A percentile compares a stretch with the other conserved stretches of the same genome.
phyloP scores from a whole-genome alignment of 2,113 vertebrate genomes.

The Ciconia boyciana region DNA sequence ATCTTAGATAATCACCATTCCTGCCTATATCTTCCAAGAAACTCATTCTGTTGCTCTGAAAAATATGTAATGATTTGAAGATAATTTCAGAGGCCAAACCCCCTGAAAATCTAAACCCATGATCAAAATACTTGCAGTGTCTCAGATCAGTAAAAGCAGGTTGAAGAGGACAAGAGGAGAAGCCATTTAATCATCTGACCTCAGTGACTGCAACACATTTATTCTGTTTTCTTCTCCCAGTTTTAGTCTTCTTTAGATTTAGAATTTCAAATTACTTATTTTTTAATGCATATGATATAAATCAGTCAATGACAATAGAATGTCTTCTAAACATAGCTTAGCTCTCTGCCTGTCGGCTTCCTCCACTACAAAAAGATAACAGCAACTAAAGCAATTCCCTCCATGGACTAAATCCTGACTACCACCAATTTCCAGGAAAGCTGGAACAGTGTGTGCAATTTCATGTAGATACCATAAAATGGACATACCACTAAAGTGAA shows the following conservation, averaged over 20 bases:
- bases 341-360: background rate
- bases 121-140: background rate
- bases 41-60: background rate
- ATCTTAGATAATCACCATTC: background rate
- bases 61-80: background rate
- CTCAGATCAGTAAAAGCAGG: background rate
- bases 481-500: background rate
- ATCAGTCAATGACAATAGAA: background rate
- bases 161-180: background rate
- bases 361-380: background rate
- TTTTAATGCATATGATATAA: background rate
- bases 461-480: background rate
- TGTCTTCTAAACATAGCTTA: background rate
- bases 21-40: background rate
- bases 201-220: background rate
- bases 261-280: background rate
- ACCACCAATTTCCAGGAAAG: background rate
- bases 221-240: background rate
- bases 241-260: background rate
- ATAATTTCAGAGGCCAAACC: background rate
- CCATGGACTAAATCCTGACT: background rate
- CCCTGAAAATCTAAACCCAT: background rate
- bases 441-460: background rate
- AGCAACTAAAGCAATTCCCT: background rate
- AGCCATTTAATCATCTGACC: background rate